Evolutionary conservation across 2,797 vertebrate genomes (phyloP), one percentile per base, ranked within the genome.

Genomic region (Adelosebastes latens): DNA sequence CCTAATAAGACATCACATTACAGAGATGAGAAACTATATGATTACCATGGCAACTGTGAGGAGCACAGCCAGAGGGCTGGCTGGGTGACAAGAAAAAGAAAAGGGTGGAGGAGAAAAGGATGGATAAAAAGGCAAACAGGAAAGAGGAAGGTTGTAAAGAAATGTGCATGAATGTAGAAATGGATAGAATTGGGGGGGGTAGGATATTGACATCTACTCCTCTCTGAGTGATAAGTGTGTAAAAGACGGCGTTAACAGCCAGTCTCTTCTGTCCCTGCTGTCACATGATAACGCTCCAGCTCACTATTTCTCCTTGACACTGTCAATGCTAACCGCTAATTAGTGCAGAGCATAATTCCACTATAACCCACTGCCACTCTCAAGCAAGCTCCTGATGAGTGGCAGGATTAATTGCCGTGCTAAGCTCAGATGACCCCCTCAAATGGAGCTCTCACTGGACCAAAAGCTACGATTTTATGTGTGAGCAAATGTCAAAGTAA

Each of bases 1-100:
- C 92, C 91, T 92, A 94, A 94, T 94, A 95, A 95, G 92, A 95
- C 94, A 95, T 95, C 93, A 94, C 94, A 94, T 95, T 94, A 94
- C 89, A 90, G 91, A 94, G 92, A 94, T 89, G 93, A 92, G 92
- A 93, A 95, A 95, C 92, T 93, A 94, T 92, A 92, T 87, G 92
- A 95, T 96, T 94, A 92, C 95, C 94, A 95, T 95, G 93, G 94
- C 93, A 96, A 96, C 95, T 87, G 93, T 76, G 90, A 92, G 90
- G 92, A 80, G 13, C 84, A 84, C 89, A 91, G 93, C 92, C 87
- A 89, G 86, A 82, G 90, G 93, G 91, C 90, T 94, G 93, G 93
- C 91, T 90, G 82, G 84, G 85, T 87, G 88, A 92, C 91, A 89
- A 88, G 84, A 83, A 81, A 88, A 83, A 27, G 29, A 83, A 88